These are phyloP conservation scores for Drosophila robusta DNA, from an alignment of 2,888 invertebrate species.

Conservation along the genomic window DNA sequence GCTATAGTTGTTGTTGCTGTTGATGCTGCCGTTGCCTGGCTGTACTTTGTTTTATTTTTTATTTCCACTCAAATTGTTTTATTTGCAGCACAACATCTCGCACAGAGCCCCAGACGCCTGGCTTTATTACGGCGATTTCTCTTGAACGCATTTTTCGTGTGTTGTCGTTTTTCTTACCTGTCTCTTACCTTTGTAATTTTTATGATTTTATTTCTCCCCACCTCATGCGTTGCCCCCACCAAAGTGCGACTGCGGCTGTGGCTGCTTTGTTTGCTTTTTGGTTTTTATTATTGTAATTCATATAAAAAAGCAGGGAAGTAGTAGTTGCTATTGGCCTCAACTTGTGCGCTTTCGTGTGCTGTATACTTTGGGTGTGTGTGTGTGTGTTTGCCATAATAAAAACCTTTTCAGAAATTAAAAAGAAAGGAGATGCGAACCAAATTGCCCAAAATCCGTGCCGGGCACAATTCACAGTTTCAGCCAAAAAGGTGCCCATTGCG, in stretches of 20 bases:
- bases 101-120: slow-evolving; percentile 49
- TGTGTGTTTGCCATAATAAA: slow-evolving; percentile 60
- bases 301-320: slow-evolving; percentile 49
- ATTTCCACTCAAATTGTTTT: slow-evolving; percentile 82
- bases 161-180: slow-evolving; percentile 70
- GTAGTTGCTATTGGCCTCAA: slow-evolving; percentile 35
- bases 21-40: slow-evolving; percentile 15
- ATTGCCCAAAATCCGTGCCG: slow-evolving; percentile 60
- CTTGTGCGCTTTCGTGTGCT: slow-evolving; percentile 8
- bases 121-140: slow-evolving; percentile 82
- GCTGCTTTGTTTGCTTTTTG: slow-evolving; percentile 53
- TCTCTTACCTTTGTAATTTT: slow-evolving; percentile 78
- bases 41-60: slow-evolving; percentile 73
- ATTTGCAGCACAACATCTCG: slow-evolving; percentile 57
- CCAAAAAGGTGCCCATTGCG: slow-evolving; percentile 36
- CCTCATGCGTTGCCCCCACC: slow-evolving; percentile 22
- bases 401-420: slow-evolving; percentile 80
- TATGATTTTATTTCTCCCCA: slow-evolving; percentile 73
- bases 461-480: slow-evolving; percentile 32
- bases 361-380: slow-evolving; percentile 26
- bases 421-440: slow-evolving; percentile 52
- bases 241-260: slow-evolving; percentile 27
- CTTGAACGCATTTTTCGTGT: slow-evolving; percentile 76
- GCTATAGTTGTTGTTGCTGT: slow-evolving; percentile 14
- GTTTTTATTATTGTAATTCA: slow-evolving; percentile 76